Conservation (phyloP, 2,797 vertebrate species). For the Megaceryle alcyon region DNA sequence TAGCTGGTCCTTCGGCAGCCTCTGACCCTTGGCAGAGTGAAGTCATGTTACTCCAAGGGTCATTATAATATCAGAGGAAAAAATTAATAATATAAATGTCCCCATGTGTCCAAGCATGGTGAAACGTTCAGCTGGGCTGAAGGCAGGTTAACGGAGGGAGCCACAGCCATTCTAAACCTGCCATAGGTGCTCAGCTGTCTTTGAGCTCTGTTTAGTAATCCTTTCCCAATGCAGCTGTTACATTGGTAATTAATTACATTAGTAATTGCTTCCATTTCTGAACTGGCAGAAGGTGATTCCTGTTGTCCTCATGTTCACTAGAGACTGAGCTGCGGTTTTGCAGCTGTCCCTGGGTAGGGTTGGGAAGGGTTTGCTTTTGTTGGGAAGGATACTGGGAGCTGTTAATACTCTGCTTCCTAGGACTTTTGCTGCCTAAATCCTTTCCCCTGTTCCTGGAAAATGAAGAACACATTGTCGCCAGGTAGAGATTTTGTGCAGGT, state of each 20-base stretch:
- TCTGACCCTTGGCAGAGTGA: background rate
- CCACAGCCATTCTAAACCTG: rapidly evolving
- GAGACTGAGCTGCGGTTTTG: background rate
- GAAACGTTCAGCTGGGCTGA: background rate
- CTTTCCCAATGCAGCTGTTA: background rate
- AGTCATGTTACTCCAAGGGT: background rate
- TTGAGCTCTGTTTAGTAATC: background rate
- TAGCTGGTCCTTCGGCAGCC: background rate
- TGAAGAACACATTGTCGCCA: background rate
- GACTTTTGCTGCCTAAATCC: background rate
- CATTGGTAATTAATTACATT: background rate
- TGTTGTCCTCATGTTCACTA: background rate
- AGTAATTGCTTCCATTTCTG: background rate
- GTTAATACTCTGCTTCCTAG: rapidly evolving
- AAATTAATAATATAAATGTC: background rate
- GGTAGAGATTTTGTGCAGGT: background rate
- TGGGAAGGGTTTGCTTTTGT: background rate
- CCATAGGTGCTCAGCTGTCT: background rate
- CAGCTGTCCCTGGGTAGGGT: background rate
- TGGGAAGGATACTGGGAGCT: background rate
- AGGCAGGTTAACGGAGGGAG: background rate
- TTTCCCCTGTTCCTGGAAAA: background rate
- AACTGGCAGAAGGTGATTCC: background rate
- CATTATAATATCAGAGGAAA: background rate
- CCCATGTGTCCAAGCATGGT: background rate